Percentiles rank a stretch among this genome's conserved stretches.
phyloP scores from a whole-genome alignment of 1,140 invertebrate genomes.

The Ceratina japonica region DNA sequence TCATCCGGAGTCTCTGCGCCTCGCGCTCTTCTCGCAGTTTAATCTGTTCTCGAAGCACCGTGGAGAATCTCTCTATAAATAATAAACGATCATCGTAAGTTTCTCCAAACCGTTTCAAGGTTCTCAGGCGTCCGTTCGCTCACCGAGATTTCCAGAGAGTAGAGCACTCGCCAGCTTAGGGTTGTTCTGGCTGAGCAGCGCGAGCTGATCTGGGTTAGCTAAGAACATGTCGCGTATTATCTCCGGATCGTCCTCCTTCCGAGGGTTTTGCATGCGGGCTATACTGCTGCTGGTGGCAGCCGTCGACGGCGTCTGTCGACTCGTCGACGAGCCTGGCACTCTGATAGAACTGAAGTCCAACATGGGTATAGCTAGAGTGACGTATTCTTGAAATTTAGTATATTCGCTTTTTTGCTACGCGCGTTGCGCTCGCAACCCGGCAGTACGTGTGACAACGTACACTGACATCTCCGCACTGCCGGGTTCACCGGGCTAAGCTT shows the following conservation, averaged over 20 bases:
- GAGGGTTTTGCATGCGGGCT: constrained; percentile 73
- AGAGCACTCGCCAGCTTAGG: constrained; percentile 94
- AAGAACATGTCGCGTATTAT: constrained; percentile 93
- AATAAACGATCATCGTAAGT: not conserved
- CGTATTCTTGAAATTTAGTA: constrained; percentile 60
- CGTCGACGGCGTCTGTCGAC: constrained; percentile 17
- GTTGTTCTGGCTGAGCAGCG: constrained; percentile 96
- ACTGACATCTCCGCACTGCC: no score
- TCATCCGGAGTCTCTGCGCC: constrained; percentile 90
- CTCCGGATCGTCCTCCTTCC: constrained; percentile 91
- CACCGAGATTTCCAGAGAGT: constrained; percentile 89
- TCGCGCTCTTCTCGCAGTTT: constrained; percentile 88
- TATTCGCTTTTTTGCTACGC: constrained; percentile 31
- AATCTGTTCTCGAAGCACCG: constrained; percentile 90
- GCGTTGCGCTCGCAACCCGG: not conserved
- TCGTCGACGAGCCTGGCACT: constrained; percentile 82
- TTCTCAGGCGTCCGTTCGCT: constrained; percentile 12
- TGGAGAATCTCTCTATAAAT: constrained; percentile 88
- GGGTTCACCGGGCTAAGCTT: no score
- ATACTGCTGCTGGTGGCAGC: constrained; percentile 60
- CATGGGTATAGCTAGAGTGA: constrained; percentile 77
- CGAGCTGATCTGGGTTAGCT: constrained; percentile 94
- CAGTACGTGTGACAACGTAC: not conserved
- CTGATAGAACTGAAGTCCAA: constrained; percentile 93
- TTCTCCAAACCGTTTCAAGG: no score